Base-by-base conservation (phyloP, 2,888 invertebrate species). In the Synanthedon formicaeformis region DNA sequence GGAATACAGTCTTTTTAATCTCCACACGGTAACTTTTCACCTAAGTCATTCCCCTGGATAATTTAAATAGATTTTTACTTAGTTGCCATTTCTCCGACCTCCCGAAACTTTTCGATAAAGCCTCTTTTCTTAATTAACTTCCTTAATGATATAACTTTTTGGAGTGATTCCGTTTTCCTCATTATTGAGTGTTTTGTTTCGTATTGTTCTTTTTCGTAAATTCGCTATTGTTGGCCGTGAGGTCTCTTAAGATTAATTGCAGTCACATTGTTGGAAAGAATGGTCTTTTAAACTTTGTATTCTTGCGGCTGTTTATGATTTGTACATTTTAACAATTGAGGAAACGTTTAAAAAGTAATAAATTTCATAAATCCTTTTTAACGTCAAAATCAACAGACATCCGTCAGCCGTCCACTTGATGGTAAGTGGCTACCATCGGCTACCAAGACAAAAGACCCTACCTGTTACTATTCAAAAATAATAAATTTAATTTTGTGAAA, bases 81-180 rank as follows among this genome's bases (percentile, higher is more conserved):
- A 56, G 52, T 54, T 40, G 52, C 45, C 34, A 34, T 40, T n/a
- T 50, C 54, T 49, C 23, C 54, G 50, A 41, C 49, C 54, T 50
- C 53, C 63, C 50, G 57, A 59, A 73, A 73, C 64, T 76, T 74
- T 63, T 63, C 66, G 63, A 75, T 74, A 73, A 72, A 75, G 75
- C 72, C 61, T 69, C 66, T 69, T 67, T 68, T 63, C 66, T 69
- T 72, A 72, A 71, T 72, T 72, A 71, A 71, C 65, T 71, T 71
- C 62, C 62, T 67, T 71, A 71, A 73, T 62, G 64, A 66, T 60
- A 59, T 59, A 66, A 65, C 61, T 66, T 65, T 58, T 50, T 58
- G 54, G 52, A 27, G 50, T 57, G 57, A 57, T 62, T 60, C 57
- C 53, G 50, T 52, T 53, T 54, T 53, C 56, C 51, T 52, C 56